These are phyloP conservation scores for Coelopa frigida DNA, from an alignment of 1,140 invertebrate genomes.

Conservation along the genomic window DNA sequence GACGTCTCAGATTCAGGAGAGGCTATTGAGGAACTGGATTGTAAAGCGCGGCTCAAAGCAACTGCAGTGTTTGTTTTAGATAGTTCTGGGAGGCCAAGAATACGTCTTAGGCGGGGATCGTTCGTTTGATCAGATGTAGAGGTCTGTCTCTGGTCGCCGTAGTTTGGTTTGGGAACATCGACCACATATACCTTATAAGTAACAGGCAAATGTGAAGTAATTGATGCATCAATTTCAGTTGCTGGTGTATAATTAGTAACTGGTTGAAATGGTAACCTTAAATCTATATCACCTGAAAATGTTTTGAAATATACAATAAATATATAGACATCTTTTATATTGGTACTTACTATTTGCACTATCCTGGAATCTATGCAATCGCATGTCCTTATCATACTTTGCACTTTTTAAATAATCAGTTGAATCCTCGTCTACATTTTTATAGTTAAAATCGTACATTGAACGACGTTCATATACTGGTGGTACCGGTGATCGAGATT, in stretches of 20 bases:
- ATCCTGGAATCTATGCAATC: no score
- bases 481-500: no score
- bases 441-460: no score
- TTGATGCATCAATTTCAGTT: slow-evolving; percentile 75
- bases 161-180: slow-evolving; percentile 65
- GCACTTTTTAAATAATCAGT: no score
- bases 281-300: slow-evolving; percentile 61
- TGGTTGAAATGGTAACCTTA: slow-evolving; percentile 71
- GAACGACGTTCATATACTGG: no score
- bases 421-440: no score
- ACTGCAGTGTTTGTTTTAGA: slow-evolving; percentile 4
- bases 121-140: slow-evolving; percentile 60
- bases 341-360: no score
- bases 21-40: slow-evolving; percentile 3
- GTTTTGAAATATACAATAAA: background rate
- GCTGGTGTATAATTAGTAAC: slow-evolving; percentile 70
- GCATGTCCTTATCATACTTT: no score
- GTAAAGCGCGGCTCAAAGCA: slow-evolving; percentile 9
- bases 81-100: slow-evolving; percentile 51
- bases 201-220: slow-evolving; percentile 66
- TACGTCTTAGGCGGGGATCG: slow-evolving; percentile 65
- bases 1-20: slow-evolving; percentile 14
- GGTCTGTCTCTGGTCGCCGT: slow-evolving; percentile 62
- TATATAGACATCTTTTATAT: background rate
- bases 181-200: slow-evolving; percentile 55